Percentiles rank a stretch among this genome's conserved stretches.
These are phyloP conservation scores for Limnephilus rhombicus DNA, from an alignment of 2,888 invertebrate species.

Conservation along the genomic window DNA sequence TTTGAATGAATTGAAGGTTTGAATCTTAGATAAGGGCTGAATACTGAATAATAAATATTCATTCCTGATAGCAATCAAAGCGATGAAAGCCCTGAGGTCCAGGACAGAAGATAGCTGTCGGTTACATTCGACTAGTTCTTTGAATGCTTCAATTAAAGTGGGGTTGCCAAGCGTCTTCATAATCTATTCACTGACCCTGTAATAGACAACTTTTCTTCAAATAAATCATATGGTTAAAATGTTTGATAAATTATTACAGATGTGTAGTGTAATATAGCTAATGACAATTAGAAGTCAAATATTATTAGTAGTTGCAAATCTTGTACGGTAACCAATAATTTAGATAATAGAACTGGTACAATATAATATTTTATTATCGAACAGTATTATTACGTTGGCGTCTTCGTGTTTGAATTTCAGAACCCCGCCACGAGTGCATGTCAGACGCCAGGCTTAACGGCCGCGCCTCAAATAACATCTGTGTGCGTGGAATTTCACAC, in stretches of 20 bases:
- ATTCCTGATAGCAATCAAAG: slow-evolving; percentile 22
- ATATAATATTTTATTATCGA: too few relatives aligned
- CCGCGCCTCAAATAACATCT: too few relatives aligned
- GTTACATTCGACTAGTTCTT: not conserved
- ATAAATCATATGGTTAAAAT: not conserved
- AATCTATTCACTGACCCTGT: not conserved
- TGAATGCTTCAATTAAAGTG: not conserved
- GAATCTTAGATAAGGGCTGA: not conserved
- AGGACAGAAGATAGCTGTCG: not conserved
- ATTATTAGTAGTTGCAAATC: not conserved
- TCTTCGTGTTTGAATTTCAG: too few relatives aligned
- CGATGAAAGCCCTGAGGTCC: not conserved
- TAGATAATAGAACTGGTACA: not conserved
- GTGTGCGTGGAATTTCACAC: too few relatives aligned
- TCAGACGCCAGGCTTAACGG: too few relatives aligned
- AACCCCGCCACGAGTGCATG: too few relatives aligned
- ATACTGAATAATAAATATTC: not conserved
- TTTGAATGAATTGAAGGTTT: not conserved
- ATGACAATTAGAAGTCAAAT: not conserved
- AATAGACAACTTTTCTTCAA: not conserved
- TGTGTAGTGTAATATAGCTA: not conserved
- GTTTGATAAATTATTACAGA: not conserved
- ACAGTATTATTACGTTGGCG: too few relatives aligned
- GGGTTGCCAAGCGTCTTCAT: not conserved
- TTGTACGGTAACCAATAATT: not conserved